Conservation (phyloP, 2,797 vertebrate genomes). For the Danionella dracula region DNA sequence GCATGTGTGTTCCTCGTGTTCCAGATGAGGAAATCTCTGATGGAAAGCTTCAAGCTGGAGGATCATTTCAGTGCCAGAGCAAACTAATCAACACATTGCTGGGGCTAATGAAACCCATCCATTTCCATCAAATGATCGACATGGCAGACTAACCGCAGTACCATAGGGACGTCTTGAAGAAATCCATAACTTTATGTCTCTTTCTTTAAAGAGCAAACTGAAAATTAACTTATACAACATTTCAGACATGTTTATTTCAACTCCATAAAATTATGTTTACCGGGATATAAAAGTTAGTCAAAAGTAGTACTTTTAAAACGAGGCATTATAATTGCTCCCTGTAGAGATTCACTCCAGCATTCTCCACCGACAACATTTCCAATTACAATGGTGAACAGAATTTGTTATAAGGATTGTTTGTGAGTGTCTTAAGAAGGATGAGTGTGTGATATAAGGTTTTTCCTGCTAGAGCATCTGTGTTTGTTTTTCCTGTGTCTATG, state of each 20-base stretch:
- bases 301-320: too few species aligned
- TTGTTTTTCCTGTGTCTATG: neutral
- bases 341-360: too few species aligned
- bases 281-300: neutral
- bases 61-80: constrained; percentile 17
- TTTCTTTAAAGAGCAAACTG: neutral
- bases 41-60: constrained; percentile 14
- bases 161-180: constrained; percentile 1
- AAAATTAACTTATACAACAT: neutral
- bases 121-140: constrained; percentile 31
- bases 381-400: neutral
- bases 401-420: neutral
- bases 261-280: neutral
- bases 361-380: neutral
- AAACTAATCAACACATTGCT: constrained; percentile 33
- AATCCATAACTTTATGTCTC: neutral
- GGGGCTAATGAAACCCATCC: constrained; percentile 36
- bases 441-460: too few species aligned
- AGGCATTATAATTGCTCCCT: too few species aligned
- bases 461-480: neutral
- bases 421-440: too few species aligned
- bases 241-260: neutral
- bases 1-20: constrained; percentile 5
- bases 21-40: constrained; percentile 17
- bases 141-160: neutral